These are phyloP conservation scores for Percina caprodes DNA, from an alignment of 2,113 vertebrate genomes.

Conservation along the genomic window DNA sequence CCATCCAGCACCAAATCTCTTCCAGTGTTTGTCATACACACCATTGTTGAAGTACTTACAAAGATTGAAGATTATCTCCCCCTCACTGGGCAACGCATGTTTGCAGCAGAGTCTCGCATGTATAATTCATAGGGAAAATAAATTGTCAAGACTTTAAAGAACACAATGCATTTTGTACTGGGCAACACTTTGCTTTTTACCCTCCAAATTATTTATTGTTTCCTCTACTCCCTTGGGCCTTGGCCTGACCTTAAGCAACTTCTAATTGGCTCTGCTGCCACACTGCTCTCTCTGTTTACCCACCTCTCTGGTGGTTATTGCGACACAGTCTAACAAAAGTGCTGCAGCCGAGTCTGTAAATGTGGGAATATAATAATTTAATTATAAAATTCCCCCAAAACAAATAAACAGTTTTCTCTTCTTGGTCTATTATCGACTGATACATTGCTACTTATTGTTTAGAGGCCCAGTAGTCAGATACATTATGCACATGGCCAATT, in stretches of 20 bases:
- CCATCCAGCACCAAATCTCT: constrained; percentile 81
- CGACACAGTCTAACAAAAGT: constrained; percentile 54
- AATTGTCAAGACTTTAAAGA: constrained; percentile 87
- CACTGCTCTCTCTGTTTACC: constrained; percentile 53
- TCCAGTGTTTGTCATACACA: constrained; percentile 86
- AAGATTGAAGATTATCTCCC: constrained; percentile 86
- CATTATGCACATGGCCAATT: background rate
- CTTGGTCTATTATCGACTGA: constrained; percentile 17
- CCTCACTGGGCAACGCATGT: constrained; percentile 83
- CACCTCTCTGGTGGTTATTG: constrained; percentile 52
- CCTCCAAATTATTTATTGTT: constrained; percentile 89
- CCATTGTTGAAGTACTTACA: constrained; percentile 82
- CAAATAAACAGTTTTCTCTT: constrained; percentile 3
- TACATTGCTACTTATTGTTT: constrained; percentile 13
- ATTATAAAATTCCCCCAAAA: constrained; percentile 16
- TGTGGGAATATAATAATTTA: constrained; percentile 13
- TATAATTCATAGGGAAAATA: constrained; percentile 90
- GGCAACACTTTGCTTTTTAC: constrained; percentile 88
- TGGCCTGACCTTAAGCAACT: constrained; percentile 84
- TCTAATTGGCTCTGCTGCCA: constrained; percentile 80
- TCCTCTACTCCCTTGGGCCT: constrained; percentile 77
- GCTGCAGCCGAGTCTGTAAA: constrained; percentile 52
- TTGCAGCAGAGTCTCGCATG: constrained; percentile 80
- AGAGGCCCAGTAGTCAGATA: background rate
- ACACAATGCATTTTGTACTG: constrained; percentile 88